Evolutionary conservation across 1,140 invertebrate species (phyloP).

Genomic region (Solenopsis fugax): DNA sequence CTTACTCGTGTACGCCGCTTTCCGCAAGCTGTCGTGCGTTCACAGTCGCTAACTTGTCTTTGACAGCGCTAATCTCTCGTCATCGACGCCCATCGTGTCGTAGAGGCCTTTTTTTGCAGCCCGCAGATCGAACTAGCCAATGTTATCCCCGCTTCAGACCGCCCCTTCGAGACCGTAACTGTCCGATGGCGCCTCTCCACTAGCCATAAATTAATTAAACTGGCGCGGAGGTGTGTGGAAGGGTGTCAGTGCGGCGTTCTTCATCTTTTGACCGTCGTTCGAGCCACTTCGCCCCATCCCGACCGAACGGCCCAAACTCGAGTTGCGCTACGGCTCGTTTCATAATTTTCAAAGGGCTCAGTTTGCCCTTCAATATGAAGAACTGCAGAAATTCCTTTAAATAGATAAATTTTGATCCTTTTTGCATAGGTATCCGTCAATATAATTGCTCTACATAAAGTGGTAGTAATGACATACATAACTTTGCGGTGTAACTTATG

Average conservation of each 20-base stretch:
- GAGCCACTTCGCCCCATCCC: slow-evolving; percentile 62
- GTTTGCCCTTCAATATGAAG: slow-evolving; percentile 39
- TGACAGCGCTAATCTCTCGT: slow-evolving; percentile 18
- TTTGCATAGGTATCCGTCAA: background rate
- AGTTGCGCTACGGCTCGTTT: slow-evolving; percentile 23
- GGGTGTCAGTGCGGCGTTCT: slow-evolving; percentile 79
- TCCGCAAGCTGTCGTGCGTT: background rate
- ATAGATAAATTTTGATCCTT: background rate
- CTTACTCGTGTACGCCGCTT: slow-evolving; percentile 40
- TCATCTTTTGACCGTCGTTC: slow-evolving; percentile 70
- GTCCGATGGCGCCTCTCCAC: slow-evolving; percentile 83
- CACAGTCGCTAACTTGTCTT: slow-evolving; percentile 51
- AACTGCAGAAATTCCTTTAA: no score
- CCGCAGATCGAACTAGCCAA: slow-evolving; percentile 29
- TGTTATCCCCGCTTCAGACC: slow-evolving; percentile 1
- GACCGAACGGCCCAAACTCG: slow-evolving; percentile 57
- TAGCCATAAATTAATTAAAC: slow-evolving; percentile 87
- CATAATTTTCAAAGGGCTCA: slow-evolving; percentile 55
- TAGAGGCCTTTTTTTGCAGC: slow-evolving; percentile 14
- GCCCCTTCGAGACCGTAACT: slow-evolving; percentile 56
- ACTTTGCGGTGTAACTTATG: slow-evolving; percentile 5
- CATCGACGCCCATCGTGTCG: background rate
- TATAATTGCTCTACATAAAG: background rate
- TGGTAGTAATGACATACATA: background rate
- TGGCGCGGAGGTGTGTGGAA: slow-evolving; percentile 85